Percentiles rank a stretch among this genome's conserved stretches.
Conservation (phyloP, 2,113 vertebrate genomes). For the Meleagris gallopavo region DNA sequence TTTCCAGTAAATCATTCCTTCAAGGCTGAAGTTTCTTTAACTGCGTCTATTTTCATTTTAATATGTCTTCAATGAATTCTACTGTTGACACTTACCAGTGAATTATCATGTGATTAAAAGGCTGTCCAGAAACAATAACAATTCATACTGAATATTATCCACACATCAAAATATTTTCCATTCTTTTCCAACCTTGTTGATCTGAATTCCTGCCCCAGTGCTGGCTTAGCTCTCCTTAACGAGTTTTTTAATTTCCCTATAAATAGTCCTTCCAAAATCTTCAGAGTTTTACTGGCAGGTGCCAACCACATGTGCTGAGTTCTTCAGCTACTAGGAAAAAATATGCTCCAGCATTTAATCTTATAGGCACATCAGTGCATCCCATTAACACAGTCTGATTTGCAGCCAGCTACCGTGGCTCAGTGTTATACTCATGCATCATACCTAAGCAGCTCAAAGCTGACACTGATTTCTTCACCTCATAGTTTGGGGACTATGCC, state of each 20-base stretch:
- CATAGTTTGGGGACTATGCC: neutral
- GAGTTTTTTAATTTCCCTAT: neutral
- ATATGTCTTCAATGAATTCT: neutral
- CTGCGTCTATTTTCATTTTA: neutral
- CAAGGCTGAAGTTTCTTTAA: neutral
- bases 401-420: neutral
- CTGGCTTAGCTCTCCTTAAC: neutral
- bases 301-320: neutral
- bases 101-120: neutral
- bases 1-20: neutral
- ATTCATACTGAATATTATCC: neutral
- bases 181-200: neutral
- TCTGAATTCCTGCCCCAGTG: neutral
- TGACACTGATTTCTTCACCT: neutral
- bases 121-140: neutral
- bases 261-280: neutral
- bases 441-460: neutral
- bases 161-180: neutral
- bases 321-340: neutral
- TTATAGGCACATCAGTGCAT: neutral
- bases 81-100: neutral
- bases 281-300: neutral
- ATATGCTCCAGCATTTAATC: neutral
- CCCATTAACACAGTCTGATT: neutral
- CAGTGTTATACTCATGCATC: neutral